Conservation (phyloP, 2,113 vertebrate species). For the Paraplagusia blochii region DNA sequence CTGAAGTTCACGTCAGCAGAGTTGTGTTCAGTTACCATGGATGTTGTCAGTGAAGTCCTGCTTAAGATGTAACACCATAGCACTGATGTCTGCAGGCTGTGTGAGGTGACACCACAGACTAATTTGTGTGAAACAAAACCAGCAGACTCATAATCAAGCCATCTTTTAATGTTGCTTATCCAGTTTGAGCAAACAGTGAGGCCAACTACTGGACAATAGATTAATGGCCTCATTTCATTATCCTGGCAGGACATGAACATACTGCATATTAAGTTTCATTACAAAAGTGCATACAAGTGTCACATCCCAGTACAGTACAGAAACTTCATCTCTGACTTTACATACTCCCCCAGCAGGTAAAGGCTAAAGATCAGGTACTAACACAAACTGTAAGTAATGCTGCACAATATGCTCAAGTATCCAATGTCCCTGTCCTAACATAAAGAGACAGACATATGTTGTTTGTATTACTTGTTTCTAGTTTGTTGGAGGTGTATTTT, state of each 20-base stretch:
- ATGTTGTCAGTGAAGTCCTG: slow-evolving; percentile 2
- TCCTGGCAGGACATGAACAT: slow-evolving; percentile 7
- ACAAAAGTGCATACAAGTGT: too few relatives aligned
- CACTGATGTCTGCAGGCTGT: slow-evolving; percentile 3
- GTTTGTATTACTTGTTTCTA: too few relatives aligned
- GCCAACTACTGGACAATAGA: slow-evolving; percentile 17
- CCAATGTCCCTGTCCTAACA: too few relatives aligned
- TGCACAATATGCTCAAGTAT: too few relatives aligned
- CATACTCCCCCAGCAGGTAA: slow-evolving; percentile 7
- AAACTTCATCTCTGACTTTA: slow-evolving; percentile 48
- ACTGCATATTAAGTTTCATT: too few relatives aligned
- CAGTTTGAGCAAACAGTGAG: too few relatives aligned
- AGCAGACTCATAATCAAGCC: slow-evolving; percentile 8
- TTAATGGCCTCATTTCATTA: slow-evolving; percentile 24
- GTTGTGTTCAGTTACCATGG: slow-evolving; percentile 26
- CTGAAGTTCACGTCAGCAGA: slow-evolving; percentile 8
- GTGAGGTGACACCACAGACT: slow-evolving; percentile 11
- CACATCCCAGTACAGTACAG: slow-evolving; percentile 31
- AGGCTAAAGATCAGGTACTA: too few relatives aligned
- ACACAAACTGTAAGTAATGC: too few relatives aligned
- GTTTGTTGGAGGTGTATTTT: too few relatives aligned
- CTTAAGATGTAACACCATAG: slow-evolving; percentile 12
- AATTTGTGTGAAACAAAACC: background rate
- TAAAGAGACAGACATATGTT: too few relatives aligned
- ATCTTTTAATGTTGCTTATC: background rate